These are phyloP conservation scores for Oligia fasciuncula DNA, from an alignment of 2,888 invertebrate genomes.

Conservation along the genomic window DNA sequence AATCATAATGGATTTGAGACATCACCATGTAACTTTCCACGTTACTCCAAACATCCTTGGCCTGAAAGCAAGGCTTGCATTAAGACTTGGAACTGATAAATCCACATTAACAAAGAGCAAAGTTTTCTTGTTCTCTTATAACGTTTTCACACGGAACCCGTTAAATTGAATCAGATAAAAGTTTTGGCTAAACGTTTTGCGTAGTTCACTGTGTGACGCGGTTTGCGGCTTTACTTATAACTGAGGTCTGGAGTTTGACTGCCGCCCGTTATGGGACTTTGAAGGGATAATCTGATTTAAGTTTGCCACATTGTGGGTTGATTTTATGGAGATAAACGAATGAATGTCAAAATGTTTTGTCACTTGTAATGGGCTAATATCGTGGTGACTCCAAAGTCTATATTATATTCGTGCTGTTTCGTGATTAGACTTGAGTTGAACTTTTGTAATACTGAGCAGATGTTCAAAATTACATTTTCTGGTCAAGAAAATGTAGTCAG, in stretches of 20 bases:
- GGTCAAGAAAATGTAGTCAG: too few relatives aligned
- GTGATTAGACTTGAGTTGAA: neutral
- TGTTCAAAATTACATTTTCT: neutral
- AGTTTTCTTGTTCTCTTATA: constrained; percentile 57
- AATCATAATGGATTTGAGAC: constrained; percentile 16
- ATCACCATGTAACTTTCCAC: constrained; percentile 22
- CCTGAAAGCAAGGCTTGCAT: constrained; percentile 36
- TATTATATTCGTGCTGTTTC: neutral
- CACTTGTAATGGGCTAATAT: neutral
- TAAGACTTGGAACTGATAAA: constrained; percentile 47
- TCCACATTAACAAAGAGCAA: constrained; percentile 56
- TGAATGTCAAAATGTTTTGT: constrained; percentile 30
- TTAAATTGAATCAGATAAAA: constrained; percentile 63
- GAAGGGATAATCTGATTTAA: constrained; percentile 53
- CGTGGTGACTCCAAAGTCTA: neutral
- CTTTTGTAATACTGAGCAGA: neutral
- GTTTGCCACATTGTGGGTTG: constrained; percentile 44
- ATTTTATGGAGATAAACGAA: constrained; percentile 48
- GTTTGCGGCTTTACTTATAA: constrained; percentile 49
- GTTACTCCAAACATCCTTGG: constrained; percentile 16
- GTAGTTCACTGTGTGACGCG: constrained; percentile 51
- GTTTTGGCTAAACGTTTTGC: constrained; percentile 57
- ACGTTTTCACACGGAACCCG: constrained; percentile 58
- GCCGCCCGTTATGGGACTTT: constrained; percentile 40
- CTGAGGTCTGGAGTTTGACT: constrained; percentile 44